Conservation (phyloP, 2,888 invertebrate species). For the Gari tellinella region DNA sequence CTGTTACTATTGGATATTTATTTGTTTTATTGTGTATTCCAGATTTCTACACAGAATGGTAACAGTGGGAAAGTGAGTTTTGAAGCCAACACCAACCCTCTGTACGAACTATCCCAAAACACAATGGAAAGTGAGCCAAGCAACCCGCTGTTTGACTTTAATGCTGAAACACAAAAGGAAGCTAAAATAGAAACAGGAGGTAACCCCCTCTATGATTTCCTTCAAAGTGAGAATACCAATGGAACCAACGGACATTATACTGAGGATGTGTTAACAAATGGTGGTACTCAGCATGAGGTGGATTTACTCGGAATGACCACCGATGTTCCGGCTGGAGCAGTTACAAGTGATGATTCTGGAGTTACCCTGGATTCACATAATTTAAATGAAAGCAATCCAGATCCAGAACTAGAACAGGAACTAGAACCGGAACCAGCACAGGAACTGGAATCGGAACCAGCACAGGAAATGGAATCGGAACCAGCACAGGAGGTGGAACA, state of each 20-base stretch:
- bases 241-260: slow-evolving; percentile 41
- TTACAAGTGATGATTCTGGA: slow-evolving; percentile 58
- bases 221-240: slow-evolving; percentile 57
- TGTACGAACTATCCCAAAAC: slow-evolving; percentile 63
- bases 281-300: slow-evolving; percentile 3
- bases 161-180: slow-evolving; percentile 48
- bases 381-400: slow-evolving; percentile 13
- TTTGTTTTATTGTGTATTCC: slow-evolving; percentile 30
- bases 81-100: slow-evolving; percentile 62
- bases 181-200: slow-evolving; percentile 39
- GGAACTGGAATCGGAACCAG: slow-evolving; percentile 18
- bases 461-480: slow-evolving; percentile 14
- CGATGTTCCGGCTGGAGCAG: slow-evolving; percentile 2
- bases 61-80: slow-evolving; percentile 37
- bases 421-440: slow-evolving; percentile 20
- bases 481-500: slow-evolving; percentile 17
- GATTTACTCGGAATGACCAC: slow-evolving; percentile 21
- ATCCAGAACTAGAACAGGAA: slow-evolving; percentile 21
- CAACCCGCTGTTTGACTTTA: slow-evolving; percentile 52
- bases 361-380: slow-evolving; percentile 56
- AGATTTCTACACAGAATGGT: slow-evolving; percentile 52
- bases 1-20: too few relatives aligned
- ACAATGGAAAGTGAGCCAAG: slow-evolving; percentile 45
- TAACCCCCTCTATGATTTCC: slow-evolving; percentile 67
- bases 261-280: slow-evolving; percentile 9